Conservation (phyloP, 2,113 vertebrate species). For the Otus sunia region DNA sequence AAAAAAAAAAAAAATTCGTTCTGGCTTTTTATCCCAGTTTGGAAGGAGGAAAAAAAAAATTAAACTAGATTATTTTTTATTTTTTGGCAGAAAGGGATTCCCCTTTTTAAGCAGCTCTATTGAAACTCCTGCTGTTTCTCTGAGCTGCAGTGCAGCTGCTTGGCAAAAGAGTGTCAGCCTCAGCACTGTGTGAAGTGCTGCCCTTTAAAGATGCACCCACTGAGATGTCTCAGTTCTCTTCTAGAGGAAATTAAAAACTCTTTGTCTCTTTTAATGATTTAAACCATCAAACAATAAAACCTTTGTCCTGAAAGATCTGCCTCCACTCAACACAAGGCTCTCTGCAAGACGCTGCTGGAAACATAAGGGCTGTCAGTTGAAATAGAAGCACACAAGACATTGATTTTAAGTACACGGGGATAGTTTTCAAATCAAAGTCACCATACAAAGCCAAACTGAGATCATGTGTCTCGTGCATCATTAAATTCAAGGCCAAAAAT, state of each 20-base stretch:
- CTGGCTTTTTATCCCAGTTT: neutral
- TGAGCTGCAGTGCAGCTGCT: neutral
- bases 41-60: neutral
- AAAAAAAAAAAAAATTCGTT: neutral
- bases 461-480: neutral
- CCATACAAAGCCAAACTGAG: neutral
- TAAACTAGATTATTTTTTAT: neutral
- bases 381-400: fast-evolving
- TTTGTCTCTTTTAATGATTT: neutral
- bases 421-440: neutral
- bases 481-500: neutral
- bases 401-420: neutral
- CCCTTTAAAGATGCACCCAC: neutral
- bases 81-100: neutral
- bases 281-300: neutral
- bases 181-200: neutral
- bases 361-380: neutral
- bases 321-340: neutral
- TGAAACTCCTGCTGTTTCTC: neutral
- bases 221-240: neutral
- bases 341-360: neutral
- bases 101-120: neutral
- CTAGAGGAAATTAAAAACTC: neutral
- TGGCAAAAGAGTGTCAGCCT: neutral
- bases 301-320: neutral